Evolutionary conservation across 2,113 vertebrate species (phyloP).

Genomic region (Brachionichthys hirsutus): DNA sequence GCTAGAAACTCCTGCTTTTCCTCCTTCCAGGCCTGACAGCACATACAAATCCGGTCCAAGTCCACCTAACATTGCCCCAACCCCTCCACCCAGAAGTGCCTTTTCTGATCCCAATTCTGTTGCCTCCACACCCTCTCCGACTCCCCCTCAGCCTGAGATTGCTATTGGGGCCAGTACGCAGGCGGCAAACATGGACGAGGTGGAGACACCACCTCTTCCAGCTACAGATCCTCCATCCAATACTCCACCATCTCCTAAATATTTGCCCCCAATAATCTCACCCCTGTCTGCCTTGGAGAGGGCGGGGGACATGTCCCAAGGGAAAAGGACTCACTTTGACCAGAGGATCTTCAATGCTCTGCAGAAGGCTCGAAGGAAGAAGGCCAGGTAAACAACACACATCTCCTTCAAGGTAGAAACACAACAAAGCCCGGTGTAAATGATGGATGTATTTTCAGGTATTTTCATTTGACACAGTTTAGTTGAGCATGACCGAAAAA

Average conservation of each 20-base stretch:
- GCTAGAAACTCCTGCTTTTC: constrained; percentile 28
- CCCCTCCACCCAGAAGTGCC: constrained; percentile 1
- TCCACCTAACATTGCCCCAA: background rate
- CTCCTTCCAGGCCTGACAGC: constrained; percentile 6
- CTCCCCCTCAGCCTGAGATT: constrained; percentile 12
- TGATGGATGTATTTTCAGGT: too few species aligned
- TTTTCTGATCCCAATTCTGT: background rate
- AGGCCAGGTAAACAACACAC: constrained; percentile 36
- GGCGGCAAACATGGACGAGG: background rate
- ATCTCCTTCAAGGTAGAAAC: too few species aligned
- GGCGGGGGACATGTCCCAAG: constrained; percentile 57
- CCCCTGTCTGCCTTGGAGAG: constrained; percentile 63
- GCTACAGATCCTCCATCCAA: background rate
- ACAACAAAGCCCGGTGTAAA: too few species aligned
- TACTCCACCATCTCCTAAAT: constrained; percentile 16
- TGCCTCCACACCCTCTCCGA: constrained; percentile 18
- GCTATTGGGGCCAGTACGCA: background rate
- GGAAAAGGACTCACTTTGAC: constrained; percentile 53
- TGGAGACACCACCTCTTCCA: constrained; percentile 20
- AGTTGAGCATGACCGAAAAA: too few species aligned
- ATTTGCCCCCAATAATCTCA: constrained; percentile 15
- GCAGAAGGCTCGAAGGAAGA: constrained; percentile 71
- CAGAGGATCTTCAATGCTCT: constrained; percentile 67
- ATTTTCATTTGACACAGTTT: too few species aligned
- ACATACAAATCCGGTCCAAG: constrained; percentile 4